These are phyloP conservation scores for Hippoglossus hippoglossus DNA, from an alignment of 2,797 vertebrate genomes.

Conservation along the genomic window DNA sequence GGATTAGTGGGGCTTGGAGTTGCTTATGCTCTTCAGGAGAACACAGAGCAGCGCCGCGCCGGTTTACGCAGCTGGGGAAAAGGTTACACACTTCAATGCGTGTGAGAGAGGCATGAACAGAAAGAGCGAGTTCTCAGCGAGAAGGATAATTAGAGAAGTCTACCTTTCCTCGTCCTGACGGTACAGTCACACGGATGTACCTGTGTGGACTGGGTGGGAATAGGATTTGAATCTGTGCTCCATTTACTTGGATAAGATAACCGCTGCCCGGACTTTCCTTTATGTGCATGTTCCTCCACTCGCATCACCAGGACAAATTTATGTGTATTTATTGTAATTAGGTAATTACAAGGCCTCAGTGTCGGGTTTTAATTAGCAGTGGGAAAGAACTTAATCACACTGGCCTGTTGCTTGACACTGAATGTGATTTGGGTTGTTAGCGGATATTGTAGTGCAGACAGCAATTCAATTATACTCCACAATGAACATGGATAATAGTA, in stretches of 20 bases:
- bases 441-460: slow-evolving; percentile 37
- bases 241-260: slow-evolving; percentile 21
- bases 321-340: slow-evolving; percentile 48
- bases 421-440: slow-evolving; percentile 51
- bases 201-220: slow-evolving; percentile 11
- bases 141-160: slow-evolving; percentile 59
- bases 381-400: slow-evolving; percentile 52
- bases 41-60: slow-evolving; percentile 59
- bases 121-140: slow-evolving; percentile 56
- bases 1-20: slow-evolving; percentile 71
- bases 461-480: slow-evolving; percentile 44
- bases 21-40: slow-evolving; percentile 74
- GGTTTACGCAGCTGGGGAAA: slow-evolving; percentile 73
- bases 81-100: slow-evolving; percentile 69
- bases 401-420: slow-evolving; percentile 45
- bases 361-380: slow-evolving; percentile 54
- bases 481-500: slow-evolving; percentile 41
- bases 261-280: not conserved
- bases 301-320: slow-evolving; percentile 23
- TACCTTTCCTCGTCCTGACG: slow-evolving; percentile 40
- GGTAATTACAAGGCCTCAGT: slow-evolving; percentile 43
- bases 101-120: slow-evolving; percentile 57
- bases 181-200: slow-evolving; percentile 39
- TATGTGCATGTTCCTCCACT: slow-evolving; percentile 1
- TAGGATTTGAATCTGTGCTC: slow-evolving; percentile 12